Base-by-base conservation (phyloP, 2,888 invertebrate species). In the Drosophila yooni region DNA sequence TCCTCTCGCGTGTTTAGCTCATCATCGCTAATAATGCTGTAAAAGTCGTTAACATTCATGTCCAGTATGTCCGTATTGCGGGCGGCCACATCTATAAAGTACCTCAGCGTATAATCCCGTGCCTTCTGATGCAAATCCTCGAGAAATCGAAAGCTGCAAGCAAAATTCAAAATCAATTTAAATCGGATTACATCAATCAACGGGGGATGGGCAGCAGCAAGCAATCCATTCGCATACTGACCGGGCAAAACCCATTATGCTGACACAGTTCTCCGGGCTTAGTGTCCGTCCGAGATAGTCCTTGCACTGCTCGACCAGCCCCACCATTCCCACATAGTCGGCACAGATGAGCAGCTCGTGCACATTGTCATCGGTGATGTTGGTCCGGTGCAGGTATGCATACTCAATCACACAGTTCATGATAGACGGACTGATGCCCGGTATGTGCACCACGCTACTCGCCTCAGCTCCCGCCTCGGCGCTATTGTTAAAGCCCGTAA, bases 1-100 rank as follows among this genome's bases (percentile, higher is more conserved):
- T 98, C 98, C 89, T 96, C 97, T 82, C 97, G 96, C 0, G 97
- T 97, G 91, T 98, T 98, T 38, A 98, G 93, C 90, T 97, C 96
- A 90, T 98, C 97, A 60, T 96, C 96, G 54, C 96, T 95, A 74
- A 98, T 96, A 59, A 98, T 95, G 63, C 95, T 95, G 71, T 95
- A 95, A 33, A 98, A 94, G 91, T 98, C 97, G 21, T 96, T 95
- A 33, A 96, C 94, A 8, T 95, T 94, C 71, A 97, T 92, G 76
- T 95, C 94, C 38, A 97, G 93, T 76, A 97, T 95, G 91, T 98
- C 97, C 40, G 95, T 95, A 91, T 96, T 97, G 83, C 95, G 94
- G 50, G 94, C 94, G 1, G 96, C 95, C 58, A 98, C 95, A 83
- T 95, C 95, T 51, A 95, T 95, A 88, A 98, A 97, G 91, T 97